Base-by-base conservation (phyloP, 2,113 vertebrate genomes). In the Hemiprocne comata region DNA sequence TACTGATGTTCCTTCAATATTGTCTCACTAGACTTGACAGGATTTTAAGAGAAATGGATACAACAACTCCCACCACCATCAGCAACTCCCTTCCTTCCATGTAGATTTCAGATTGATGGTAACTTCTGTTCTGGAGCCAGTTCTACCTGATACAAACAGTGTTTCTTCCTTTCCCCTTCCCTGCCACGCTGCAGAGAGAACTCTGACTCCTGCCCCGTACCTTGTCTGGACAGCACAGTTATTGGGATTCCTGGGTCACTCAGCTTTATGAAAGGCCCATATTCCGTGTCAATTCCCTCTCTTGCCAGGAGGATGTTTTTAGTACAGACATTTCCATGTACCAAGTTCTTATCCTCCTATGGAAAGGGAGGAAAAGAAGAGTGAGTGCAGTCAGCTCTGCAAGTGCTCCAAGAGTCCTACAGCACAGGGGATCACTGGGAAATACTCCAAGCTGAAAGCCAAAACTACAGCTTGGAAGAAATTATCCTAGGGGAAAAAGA, bases 321-420 rank as follows among this genome's bases (percentile, higher is more conserved):
- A 11, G 99, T 98, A 85, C 99, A 99, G 73, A 99, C 99, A 2
- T 99, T 99, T 16, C 99, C 99, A 11, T 99, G 99, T 40, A 99
- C 99, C 93, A 99, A 97, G 96, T 99, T 99, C 97, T 99, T 99
- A 92, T 99, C 99, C 97, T 99, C 99, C 99, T 99, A 57, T 11
- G 60, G 55, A 3, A 24, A 75, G 55, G 18, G 8, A 51, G 42
- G 46, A 72, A 61, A 74, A 55, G 58, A 67, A 17, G 3, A 58
- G 66, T 51, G 58, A 95, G 74, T 9, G 54, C 11, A 28, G 31
- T 5, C 36, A 79, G 78, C 28, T 34, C 65, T 75, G 70, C 9
- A 8, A 36, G 67, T 34, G 46, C 61, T 67, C 40, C 11, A 17
- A 33, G 4, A 6, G 5, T 34, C 21, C 48, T 11, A 9, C 14